Evolutionary conservation across 2,113 vertebrate species (phyloP), one percentile per base, ranked within the genome.

Genomic region (Tilapia sparmanii): DNA sequence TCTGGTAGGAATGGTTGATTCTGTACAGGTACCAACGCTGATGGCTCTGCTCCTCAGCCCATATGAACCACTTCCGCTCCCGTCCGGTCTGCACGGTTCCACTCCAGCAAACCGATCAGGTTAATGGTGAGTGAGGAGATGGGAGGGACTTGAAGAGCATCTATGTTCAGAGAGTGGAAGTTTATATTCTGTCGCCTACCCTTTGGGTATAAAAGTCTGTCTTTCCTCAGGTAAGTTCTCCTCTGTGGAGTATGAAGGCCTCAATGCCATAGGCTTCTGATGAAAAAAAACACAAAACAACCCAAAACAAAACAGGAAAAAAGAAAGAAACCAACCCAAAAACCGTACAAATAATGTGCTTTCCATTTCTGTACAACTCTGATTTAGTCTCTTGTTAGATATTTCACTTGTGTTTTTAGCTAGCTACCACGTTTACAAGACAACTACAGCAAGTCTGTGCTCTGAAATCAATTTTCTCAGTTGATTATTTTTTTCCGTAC

Each of bases 1-100:
- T 94, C 90, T 88, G 93, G 92, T 88, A 94, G 95, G 95, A 96
- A 95, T 95, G 94, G 95, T 95, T 93, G 94, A 95, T 96, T 95
- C 96, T 97, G 95, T 97, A 97, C 96, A 97, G 91, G 88, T 94
- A 86, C 94, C 91, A 86, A 91, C 88, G 47, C 79, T 79, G 83
- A 90, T 91, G 95, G 95, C 92, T 95, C 93, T 79, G 16, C 94
- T 88, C 92, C 90, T 86, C 91, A 40, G 88, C 90, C 91, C 91
- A 13, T 45, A 3, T 50, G 73, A 91, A 79, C 81, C 81, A 81
- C 78, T 33, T 86, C 85, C 13, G 11, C 82, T 68, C 86, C 84
- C 33, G 19, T 59, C 71, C 45, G 19, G 55, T 83, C 88, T 24
- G 40, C 22, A 82, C 26, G 73, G 82, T 87, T 88, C 85, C 66